Evolutionary conservation across 2,888 invertebrate genomes (phyloP), one percentile per base, ranked within the genome.

Genomic region (Cephus runcator): DNA sequence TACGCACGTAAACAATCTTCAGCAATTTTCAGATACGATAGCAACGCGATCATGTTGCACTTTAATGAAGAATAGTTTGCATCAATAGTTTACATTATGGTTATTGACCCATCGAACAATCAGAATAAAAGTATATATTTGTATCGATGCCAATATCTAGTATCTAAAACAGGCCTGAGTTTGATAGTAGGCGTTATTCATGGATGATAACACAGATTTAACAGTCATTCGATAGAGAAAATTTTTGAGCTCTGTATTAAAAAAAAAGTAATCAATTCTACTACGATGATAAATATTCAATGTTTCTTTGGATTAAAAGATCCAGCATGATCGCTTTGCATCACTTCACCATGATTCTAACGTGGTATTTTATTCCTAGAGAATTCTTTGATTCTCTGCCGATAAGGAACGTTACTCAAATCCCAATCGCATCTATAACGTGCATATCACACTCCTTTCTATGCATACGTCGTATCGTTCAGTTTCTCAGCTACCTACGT

Each of bases 401-500:
- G 40, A 56, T 56, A 56, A 56, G 40, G 40, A 40, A 31, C 40
- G 56, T 34, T 73, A 75, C 69, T 69, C 35, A 69, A 69, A 75
- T 76, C 40, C 40, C 40, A 40, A 15, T 40, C 40, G 71, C 71
- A 31, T 33, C 33, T 71, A 69, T 73, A 40, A 77, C 73, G 73
- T 73, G 34, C 77, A 73, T 69, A 75, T 73, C 34, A 73, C 74
- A 69, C 69, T 73, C 77, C 69, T 34, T 73, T 36, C 68, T 73
- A 35, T 31, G 69, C 73, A 34, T 73, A 68, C 35, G 75, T 69
- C 11, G 33, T 56, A 69, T 30, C 71, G 56, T 77, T 75, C 68
- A 56, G 75, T 75, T 79, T 69, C 79, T 80, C 69, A 76, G 73
- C 73, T 68, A 82, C 73, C 82, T 84, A 84, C 78, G 80, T 88